Evolutionary conservation across 2,797 vertebrate species (phyloP).

Genomic region (Coreius guichenoti): DNA sequence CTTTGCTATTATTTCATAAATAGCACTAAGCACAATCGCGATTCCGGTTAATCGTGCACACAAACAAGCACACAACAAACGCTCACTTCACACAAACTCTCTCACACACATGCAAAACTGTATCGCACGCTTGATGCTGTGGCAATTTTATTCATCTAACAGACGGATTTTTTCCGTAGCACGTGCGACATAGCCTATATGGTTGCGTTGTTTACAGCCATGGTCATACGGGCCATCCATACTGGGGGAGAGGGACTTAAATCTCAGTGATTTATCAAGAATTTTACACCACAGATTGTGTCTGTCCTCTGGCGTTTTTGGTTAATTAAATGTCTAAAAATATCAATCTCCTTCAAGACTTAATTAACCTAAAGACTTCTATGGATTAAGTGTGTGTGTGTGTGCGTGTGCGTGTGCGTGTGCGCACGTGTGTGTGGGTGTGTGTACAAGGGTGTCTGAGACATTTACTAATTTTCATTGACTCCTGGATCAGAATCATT

Average conservation of each 20-base stretch:
- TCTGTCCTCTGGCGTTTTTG: constrained; percentile 74
- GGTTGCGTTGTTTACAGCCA: background rate
- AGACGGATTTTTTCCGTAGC: background rate
- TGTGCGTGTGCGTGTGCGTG: constrained; percentile 8
- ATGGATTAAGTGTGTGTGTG: constrained; percentile 40
- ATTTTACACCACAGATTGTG: constrained; percentile 71
- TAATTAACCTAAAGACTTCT: constrained; percentile 81
- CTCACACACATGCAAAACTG: background rate
- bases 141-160: background rate
- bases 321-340: constrained; percentile 85
- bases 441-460: constrained; percentile 35
- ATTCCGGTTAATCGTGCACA: background rate
- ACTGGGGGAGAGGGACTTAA: constrained; percentile 71
- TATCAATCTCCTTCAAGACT: constrained; percentile 83
- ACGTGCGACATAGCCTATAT: background rate
- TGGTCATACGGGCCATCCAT: background rate
- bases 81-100: background rate
- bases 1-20: background rate
- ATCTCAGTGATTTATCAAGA: constrained; percentile 72
- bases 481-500: constrained; percentile 46
- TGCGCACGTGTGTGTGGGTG: background rate
- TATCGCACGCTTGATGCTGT: background rate
- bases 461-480: constrained; percentile 61
- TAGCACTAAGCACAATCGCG: background rate
- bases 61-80: background rate